Evolutionary conservation across 2,113 vertebrate species (phyloP), one percentile per base, ranked within the genome.

Genomic region (Aldabrachelys gigantea): DNA sequence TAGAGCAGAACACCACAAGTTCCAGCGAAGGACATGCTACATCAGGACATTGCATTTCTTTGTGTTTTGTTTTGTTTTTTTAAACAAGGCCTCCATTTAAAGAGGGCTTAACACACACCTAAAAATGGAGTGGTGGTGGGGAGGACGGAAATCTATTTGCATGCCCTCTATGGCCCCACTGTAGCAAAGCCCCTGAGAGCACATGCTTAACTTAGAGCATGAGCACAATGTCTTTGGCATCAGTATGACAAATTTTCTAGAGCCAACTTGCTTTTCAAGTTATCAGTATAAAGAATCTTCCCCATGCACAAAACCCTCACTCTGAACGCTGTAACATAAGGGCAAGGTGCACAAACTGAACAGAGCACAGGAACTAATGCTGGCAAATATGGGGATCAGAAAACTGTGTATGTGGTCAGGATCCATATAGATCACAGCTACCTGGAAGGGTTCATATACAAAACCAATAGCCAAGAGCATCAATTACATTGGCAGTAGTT

Each of bases 281-380:
- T 57, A 56, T 27, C 41, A 53, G 16, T 35, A 6, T 22, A 93
- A 54, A 91, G 50, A 84, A 75, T 38, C 47, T 72, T 85, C 16
- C 24, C 31, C 29, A 25, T n/a, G 53, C 13, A 21, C 29, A 53
- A 5, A 0, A 0, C 50, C 22, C 2, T 84, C 69, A 6, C 17
- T 83, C 7, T 44, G 83, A 80, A 19, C 0, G 0, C 17, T 87
- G 79, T 75, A 44, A 8, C n/a, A 53, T 0, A 0, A 91, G 12
- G 17, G 78, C 4, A 87, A 54, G 12, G 27, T 0, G 0, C 78
- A 44, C 7, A 91, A 91, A 87, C 6, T 0, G 0, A 1, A 5
- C 19, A 54, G 57, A 38, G 2, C 17, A 29, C 22, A 3, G 24
- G 52, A 89, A 80, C 5, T 2, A 0, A 0, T 11, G 0, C 0